phyloP scores from a whole-genome alignment of 35 echinoderm and acorn worm genomes.

The Apostichopus japonicus region DNA sequence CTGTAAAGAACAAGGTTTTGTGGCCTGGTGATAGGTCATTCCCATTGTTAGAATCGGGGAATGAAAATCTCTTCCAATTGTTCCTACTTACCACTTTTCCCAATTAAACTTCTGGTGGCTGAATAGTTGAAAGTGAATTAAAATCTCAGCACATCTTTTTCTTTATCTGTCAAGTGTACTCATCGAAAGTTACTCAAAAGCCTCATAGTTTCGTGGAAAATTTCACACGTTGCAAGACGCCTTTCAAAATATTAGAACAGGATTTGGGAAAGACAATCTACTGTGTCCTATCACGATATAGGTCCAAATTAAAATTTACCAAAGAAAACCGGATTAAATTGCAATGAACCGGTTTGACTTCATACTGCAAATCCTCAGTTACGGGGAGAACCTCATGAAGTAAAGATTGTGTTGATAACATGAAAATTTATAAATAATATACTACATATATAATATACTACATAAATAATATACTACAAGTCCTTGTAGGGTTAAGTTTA shows the following conservation, averaged over 20 bases:
- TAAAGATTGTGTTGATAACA: no score
- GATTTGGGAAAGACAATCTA: not conserved
- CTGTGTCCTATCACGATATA: not conserved
- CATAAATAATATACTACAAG: no score
- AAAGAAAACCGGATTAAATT: no score
- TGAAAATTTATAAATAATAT: no score
- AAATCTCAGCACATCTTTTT: not conserved
- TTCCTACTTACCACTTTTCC: constrained; percentile 5
- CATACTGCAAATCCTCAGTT: no score
- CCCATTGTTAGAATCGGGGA: not conserved
- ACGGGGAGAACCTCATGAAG: no score
- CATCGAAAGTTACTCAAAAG: no score
- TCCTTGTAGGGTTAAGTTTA: no score
- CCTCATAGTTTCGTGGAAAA: not conserved
- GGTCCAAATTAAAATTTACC: not conserved
- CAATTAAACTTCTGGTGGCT: not conserved
- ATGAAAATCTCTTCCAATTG: not conserved
- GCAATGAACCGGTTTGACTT: no score
- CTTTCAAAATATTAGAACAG: not conserved
- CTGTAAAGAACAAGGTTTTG: not conserved
- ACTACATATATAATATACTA: no score
- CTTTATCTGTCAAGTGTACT: no score
- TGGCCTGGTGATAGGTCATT: not conserved
- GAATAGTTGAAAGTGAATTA: not conserved
- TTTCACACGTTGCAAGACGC: not conserved